phyloP scores from a whole-genome alignment of 2,113 vertebrate genomes.

The Lethenteron camtschaticum region DNA sequence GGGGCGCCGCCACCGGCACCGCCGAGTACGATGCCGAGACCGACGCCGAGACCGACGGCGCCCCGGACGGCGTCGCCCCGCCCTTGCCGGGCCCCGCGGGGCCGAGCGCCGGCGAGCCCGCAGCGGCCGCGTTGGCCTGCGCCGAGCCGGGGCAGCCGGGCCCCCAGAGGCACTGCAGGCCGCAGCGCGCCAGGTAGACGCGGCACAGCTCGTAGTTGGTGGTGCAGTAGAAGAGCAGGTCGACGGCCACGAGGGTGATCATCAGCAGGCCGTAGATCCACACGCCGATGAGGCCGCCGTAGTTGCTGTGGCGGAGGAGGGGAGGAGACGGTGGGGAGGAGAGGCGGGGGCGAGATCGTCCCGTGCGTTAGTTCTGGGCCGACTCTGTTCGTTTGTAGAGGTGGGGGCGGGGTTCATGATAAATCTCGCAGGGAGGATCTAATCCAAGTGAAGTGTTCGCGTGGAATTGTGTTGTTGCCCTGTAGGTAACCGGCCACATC shows the following conservation, averaged over 20 bases:
- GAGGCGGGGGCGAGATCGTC: too few species aligned
- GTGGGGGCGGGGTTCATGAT: too few species aligned
- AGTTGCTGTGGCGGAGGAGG: constrained; percentile 46
- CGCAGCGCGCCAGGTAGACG: constrained; percentile 77
- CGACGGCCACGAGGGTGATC: constrained; percentile 59
- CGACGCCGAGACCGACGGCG: constrained; percentile 11
- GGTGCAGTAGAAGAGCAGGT: constrained; percentile 89
- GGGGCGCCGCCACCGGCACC: too few species aligned
- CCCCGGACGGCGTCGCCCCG: constrained; percentile 11
- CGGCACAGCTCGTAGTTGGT: constrained; percentile 89
- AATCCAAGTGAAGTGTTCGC: too few species aligned
- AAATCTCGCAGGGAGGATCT: too few species aligned
- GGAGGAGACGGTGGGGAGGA: not conserved
- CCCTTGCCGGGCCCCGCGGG: constrained; percentile 20
- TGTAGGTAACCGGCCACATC: too few species aligned
- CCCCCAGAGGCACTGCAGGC: constrained; percentile 58
- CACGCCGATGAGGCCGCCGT: constrained; percentile 75
- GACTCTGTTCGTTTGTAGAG: too few species aligned
- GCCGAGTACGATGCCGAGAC: constrained; percentile 12
- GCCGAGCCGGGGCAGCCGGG: constrained; percentile 44
- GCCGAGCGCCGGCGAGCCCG: constrained; percentile 29
- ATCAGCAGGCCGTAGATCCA: constrained; percentile 98
- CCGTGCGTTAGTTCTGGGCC: too few species aligned
- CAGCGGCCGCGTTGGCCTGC: constrained; percentile 42
- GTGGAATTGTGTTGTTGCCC: too few species aligned